phyloP scores from a whole-genome alignment of 2,888 invertebrate species.

The Pseudococcus jackbeardsleyi region DNA sequence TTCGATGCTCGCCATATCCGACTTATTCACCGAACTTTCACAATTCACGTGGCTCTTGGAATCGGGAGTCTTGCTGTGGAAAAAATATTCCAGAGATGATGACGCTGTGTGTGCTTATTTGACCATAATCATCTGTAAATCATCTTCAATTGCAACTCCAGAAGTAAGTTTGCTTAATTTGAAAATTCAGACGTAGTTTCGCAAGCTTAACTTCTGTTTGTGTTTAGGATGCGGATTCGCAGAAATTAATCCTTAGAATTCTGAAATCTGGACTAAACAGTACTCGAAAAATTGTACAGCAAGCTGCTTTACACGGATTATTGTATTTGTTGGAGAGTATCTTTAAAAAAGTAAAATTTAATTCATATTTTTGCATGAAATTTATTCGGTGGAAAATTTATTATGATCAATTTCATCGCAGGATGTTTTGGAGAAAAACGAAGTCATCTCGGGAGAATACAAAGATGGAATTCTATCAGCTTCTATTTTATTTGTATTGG shows the following conservation, averaged over 20 bases:
- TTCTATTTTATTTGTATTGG: slow-evolving; percentile 44
- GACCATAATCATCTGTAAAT: slow-evolving; percentile 78
- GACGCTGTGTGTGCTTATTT: slow-evolving; percentile 82
- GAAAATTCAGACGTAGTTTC: too few species aligned
- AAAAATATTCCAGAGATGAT: slow-evolving; percentile 80
- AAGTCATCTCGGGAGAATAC: slow-evolving; percentile 31
- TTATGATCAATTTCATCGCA: background rate
- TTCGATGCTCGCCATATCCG: slow-evolving; percentile 81
- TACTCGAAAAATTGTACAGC: slow-evolving; percentile 76
- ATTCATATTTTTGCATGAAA: background rate
- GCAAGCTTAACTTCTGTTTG: background rate
- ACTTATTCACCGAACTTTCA: slow-evolving; percentile 80
- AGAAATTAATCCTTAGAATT: slow-evolving; percentile 49
- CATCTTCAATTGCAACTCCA: slow-evolving; percentile 73
- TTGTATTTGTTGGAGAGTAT: slow-evolving; percentile 77
- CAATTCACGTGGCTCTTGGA: slow-evolving; percentile 87
- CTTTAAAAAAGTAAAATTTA: slow-evolving; percentile 58
- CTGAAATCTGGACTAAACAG: slow-evolving; percentile 76
- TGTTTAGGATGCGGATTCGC: slow-evolving; percentile 46
- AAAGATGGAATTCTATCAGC: slow-evolving; percentile 56
- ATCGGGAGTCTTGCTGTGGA: slow-evolving; percentile 77
- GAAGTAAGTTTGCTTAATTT: background rate
- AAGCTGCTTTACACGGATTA: slow-evolving; percentile 77
- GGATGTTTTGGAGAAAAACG: slow-evolving; percentile 41
- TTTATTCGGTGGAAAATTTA: background rate